Percentiles rank a stretch among this genome's conserved stretches.
Evolutionary conservation across 2,113 vertebrate genomes (phyloP).

Genomic region (Australoheros scitulus): DNA sequence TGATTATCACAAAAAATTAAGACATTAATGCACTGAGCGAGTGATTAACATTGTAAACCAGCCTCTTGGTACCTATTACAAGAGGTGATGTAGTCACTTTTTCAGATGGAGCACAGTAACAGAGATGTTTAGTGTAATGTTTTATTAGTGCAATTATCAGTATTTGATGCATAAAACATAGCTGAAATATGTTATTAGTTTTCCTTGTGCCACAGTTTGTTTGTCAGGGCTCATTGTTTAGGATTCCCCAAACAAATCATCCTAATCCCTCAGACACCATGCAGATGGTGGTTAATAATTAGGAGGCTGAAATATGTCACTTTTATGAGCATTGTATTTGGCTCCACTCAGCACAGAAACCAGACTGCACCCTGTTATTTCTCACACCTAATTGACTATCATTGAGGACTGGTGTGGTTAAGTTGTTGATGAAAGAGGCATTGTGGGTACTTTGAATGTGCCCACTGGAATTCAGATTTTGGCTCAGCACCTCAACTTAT

Average conservation of each 20-base stretch:
- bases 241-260: slow-evolving; percentile 43
- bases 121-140: neutral
- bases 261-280: slow-evolving; percentile 48
- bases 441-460: slow-evolving; percentile 27
- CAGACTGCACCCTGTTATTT: slow-evolving; percentile 42
- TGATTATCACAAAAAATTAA: neutral
- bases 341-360: slow-evolving; percentile 21
- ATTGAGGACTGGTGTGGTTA: slow-evolving; percentile 42
- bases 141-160: neutral
- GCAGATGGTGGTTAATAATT: slow-evolving; percentile 72
- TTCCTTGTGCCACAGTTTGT: slow-evolving; percentile 19
- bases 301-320: slow-evolving; percentile 58
- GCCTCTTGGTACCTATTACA: neutral
- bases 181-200: slow-evolving; percentile 10
- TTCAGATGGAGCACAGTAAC: neutral
- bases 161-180: neutral
- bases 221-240: slow-evolving; percentile 26
- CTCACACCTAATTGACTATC: slow-evolving; percentile 57
- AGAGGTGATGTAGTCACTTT: neutral
- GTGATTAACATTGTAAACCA: neutral
- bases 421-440: slow-evolving; percentile 48
- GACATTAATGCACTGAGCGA: neutral
- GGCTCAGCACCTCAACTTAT: slow-evolving; percentile 5
- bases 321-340: slow-evolving; percentile 53
- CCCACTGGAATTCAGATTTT: slow-evolving; percentile 37